Evolutionary conservation across 30 jellyfish, hydroid and myxozoan species (phyloP).

Genomic region (Aurelia sp.): DNA sequence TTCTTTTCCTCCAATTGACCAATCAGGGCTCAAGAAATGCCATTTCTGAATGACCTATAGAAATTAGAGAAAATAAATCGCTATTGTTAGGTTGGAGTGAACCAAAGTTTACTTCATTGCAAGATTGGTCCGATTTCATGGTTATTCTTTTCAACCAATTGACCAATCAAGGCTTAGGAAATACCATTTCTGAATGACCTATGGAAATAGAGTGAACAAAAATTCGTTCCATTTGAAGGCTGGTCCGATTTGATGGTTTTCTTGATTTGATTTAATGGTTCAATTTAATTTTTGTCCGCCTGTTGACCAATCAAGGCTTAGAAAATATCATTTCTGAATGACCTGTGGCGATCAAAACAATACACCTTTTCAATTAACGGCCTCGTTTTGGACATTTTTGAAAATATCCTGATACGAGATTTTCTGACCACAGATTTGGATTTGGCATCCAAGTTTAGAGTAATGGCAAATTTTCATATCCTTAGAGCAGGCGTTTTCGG

Average conservation of each 20-base stretch:
- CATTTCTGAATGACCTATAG: no score
- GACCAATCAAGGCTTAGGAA: conserved; percentile 61
- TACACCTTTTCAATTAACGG: no score
- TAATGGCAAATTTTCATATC: no score
- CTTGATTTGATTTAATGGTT: no score
- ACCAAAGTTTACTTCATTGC: conserved; percentile 22
- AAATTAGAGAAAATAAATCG: conserved; percentile 29
- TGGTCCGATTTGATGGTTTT: conserved; percentile 30
- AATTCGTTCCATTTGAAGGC: conserved; percentile 25
- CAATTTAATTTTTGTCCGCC: conserved; percentile 11
- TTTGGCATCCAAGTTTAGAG: no score
- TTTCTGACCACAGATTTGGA: no score
- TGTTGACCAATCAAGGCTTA: conserved; percentile 57
- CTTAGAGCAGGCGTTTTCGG: no score
- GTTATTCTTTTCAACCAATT: conserved; percentile 51
- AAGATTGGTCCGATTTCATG: conserved; percentile 12
- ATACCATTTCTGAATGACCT: conserved; percentile 60
- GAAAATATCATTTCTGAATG: conserved; percentile 50
- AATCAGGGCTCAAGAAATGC: no score
- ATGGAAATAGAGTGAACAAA: neutral
- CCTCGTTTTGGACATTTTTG: no score
- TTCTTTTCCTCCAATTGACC: no score
- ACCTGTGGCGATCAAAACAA: neutral
- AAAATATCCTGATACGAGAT: no score
- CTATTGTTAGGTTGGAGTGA: neutral